Percentiles rank a stretch among this genome's conserved stretches.
These are phyloP conservation scores for Eonycteris spelaea DNA, from an alignment of 2,113 vertebrate genomes.

Conservation along the genomic window DNA sequence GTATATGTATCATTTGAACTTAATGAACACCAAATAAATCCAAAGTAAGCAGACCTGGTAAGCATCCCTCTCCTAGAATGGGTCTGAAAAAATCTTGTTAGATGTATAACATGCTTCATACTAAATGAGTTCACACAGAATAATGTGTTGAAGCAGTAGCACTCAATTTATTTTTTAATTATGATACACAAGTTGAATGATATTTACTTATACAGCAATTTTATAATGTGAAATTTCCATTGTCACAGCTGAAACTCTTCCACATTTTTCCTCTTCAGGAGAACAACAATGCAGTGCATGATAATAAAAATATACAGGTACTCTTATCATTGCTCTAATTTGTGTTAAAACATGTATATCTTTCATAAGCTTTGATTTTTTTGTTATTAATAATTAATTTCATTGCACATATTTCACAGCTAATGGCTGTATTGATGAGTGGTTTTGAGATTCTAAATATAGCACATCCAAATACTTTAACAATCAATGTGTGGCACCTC, in stretches of 20 bases:
- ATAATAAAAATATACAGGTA: not conserved
- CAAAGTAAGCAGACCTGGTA: not conserved
- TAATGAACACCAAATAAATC: not conserved
- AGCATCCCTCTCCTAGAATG: not conserved
- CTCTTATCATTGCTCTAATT: not conserved
- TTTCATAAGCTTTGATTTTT: not conserved
- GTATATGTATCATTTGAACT: not conserved
- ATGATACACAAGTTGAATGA: not conserved
- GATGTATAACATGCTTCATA: not conserved
- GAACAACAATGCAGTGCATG: not conserved
- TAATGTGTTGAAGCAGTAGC: not conserved
- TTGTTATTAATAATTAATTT: conserved; percentile 33
- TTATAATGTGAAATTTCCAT: not conserved
- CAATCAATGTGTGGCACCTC: not conserved
- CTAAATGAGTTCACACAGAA: not conserved
- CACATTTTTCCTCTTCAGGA: not conserved
- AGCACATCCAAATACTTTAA: conserved; percentile 6
- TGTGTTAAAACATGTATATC: not conserved
- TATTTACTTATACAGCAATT: not conserved
- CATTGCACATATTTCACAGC: not conserved
- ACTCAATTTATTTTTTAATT: not conserved
- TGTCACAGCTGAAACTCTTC: not conserved
- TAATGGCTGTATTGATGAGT: not conserved
- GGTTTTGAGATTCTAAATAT: conserved; percentile 24
- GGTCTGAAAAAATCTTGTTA: not conserved